Conservation (phyloP, 2,888 invertebrate species). For the Dichetophora obliterata region DNA sequence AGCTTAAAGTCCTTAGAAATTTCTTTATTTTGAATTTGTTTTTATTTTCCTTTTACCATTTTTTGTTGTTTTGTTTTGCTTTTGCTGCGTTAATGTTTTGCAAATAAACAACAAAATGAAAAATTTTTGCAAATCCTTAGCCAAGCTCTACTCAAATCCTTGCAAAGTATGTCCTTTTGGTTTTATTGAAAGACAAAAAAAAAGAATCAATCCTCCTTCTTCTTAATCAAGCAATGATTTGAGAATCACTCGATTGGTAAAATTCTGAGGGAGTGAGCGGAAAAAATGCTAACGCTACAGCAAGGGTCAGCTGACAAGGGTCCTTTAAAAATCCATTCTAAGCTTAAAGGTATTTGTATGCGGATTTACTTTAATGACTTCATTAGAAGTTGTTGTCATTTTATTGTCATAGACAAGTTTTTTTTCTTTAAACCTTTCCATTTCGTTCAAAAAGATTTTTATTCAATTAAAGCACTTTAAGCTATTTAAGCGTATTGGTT, state of each 20-base stretch:
- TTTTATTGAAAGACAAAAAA: background rate
- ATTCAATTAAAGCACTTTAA: background rate
- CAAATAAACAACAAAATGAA: constrained; percentile 15
- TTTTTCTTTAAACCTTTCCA: background rate
- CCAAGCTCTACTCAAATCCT: background rate
- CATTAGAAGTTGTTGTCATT: background rate
- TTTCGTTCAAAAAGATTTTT: background rate
- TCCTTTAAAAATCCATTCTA: background rate
- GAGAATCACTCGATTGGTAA: background rate
- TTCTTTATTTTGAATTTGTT: background rate
- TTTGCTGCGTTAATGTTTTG: constrained; percentile 25
- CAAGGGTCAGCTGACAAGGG: background rate
- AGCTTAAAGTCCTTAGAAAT: background rate
- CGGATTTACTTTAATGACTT: background rate
- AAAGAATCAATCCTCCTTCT: background rate
- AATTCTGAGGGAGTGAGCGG: background rate
- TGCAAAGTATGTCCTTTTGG: constrained; percentile 2
- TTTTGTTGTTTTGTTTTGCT: constrained; percentile 17
- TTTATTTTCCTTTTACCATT: background rate
- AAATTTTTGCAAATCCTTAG: constrained; percentile 5
- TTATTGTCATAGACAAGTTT: no score
- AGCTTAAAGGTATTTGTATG: background rate
- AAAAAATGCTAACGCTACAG: background rate
- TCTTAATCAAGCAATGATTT: constrained; percentile 9
- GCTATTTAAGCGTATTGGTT: background rate